A percentile compares a stretch with the other conserved stretches of the same genome.
Conservation (phyloP, 2,113 vertebrate genomes). For the Anolis sagrei region DNA sequence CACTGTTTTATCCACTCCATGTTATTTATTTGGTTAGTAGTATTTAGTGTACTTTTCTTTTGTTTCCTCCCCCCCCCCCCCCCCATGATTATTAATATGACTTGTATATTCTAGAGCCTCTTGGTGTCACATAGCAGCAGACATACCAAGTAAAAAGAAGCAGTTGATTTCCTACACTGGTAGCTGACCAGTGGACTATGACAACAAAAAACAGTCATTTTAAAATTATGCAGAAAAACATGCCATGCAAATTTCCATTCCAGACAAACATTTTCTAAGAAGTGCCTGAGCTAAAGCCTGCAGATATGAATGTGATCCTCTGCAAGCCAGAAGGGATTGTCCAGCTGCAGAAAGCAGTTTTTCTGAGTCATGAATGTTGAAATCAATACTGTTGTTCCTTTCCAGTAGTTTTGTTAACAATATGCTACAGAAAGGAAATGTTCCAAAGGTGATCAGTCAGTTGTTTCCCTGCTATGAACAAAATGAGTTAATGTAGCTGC, state of each 20-base stretch:
- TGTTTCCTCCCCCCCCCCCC: no score
- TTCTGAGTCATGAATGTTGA: conserved; percentile 73
- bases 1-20: conserved; percentile 67
- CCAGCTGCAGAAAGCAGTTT: conserved; percentile 59
- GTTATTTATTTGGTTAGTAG: conserved; percentile 84
- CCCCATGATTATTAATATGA: conserved; percentile 68
- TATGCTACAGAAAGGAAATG: conserved; percentile 30
- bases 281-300: conserved; percentile 82
- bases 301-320: conserved; percentile 72
- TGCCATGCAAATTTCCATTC: conserved; percentile 76
- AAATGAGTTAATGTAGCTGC: conserved; percentile 2
- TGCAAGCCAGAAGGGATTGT: conserved; percentile 53
- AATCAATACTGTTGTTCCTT: conserved; percentile 63
- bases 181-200: conserved; percentile 56
- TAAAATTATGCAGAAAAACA: conserved; percentile 71
- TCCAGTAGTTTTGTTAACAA: conserved; percentile 51
- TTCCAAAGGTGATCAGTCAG: conserved; percentile 47
- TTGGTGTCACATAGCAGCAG: conserved; percentile 54
- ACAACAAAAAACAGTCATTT: conserved; percentile 65
- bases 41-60: conserved; percentile 69
- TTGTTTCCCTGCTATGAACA: not conserved
- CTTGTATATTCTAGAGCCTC: conserved; percentile 72
- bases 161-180: conserved; percentile 39
- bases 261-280: conserved; percentile 74
- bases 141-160: conserved; percentile 44